phyloP scores from a whole-genome alignment of 2,113 vertebrate species.

The Myiopsitta monachus region DNA sequence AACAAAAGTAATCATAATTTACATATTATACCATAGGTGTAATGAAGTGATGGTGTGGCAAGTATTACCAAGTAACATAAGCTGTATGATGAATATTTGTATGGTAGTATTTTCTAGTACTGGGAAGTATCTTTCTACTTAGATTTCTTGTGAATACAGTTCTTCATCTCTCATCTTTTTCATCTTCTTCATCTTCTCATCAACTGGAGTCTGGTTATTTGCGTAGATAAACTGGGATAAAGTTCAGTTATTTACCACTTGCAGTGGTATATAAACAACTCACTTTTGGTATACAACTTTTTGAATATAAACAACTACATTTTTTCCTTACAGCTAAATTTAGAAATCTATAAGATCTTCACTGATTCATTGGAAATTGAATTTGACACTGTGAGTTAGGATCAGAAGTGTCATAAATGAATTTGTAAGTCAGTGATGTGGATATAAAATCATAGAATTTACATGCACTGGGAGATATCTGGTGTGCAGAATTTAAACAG shows the following conservation, averaged over 20 bases:
- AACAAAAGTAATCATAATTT: neutral
- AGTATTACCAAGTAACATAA: neutral
- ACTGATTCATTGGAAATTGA: neutral
- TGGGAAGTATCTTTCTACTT: neutral
- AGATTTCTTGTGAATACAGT: neutral
- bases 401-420: neutral
- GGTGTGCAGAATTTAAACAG: neutral
- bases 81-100: neutral
- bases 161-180: neutral
- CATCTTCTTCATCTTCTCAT: neutral
- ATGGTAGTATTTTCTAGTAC: neutral
- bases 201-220: neutral
- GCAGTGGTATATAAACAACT: neutral
- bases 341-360: neutral
- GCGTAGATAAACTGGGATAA: neutral
- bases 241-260: neutral
- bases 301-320: neutral
- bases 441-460: neutral
- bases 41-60: neutral
- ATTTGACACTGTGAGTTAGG: neutral
- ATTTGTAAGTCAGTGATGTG: neutral
- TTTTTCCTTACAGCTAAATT: neutral
- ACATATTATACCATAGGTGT: neutral
- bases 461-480: neutral
- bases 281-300: neutral